Evolutionary conservation across 2,113 vertebrate species (phyloP).

Genomic region (Entosphenus tridentatus): DNA sequence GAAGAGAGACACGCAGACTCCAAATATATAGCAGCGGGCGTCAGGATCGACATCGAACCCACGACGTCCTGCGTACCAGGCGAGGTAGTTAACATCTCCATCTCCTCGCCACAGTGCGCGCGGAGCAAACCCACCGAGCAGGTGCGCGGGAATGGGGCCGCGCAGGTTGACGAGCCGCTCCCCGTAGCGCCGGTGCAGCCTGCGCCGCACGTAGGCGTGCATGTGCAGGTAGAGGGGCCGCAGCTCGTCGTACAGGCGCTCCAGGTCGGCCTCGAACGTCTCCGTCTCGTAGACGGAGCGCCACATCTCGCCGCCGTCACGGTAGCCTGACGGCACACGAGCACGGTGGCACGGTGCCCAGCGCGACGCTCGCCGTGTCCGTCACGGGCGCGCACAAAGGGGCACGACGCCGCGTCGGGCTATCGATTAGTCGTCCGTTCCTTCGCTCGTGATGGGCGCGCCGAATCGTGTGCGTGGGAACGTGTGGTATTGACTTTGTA

Average conservation of each 20-base stretch:
- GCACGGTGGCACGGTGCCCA: background rate
- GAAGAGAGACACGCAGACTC: no score
- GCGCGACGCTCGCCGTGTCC: background rate
- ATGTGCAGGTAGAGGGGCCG: slow-evolving; percentile 66
- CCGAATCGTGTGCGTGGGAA: no score
- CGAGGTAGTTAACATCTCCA: no score
- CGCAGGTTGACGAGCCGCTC: slow-evolving; percentile 34
- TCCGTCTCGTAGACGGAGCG: slow-evolving; percentile 56
- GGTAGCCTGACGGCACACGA: slow-evolving; percentile 26
- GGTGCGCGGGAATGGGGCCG: slow-evolving; percentile 82
- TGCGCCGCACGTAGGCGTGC: slow-evolving; percentile 67
- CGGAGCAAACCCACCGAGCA: slow-evolving; percentile 39
- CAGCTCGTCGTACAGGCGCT: slow-evolving; percentile 50
- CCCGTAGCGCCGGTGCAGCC: slow-evolving; percentile 51
- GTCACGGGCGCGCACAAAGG: background rate
- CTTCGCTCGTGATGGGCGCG: no score
- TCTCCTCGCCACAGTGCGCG: no score
- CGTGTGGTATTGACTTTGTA: no score
- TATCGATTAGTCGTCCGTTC: no score
- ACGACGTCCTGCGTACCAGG: no score
- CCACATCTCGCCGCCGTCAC: slow-evolving; percentile 62
- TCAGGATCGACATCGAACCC: no score
- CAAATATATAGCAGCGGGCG: no score
- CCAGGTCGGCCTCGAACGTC: slow-evolving; percentile 57
- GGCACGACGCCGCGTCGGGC: no score